Percentiles rank a stretch among this genome's conserved stretches.
phyloP scores from a whole-genome alignment of 2,113 vertebrate species.

The Neolamprologus brichardi region DNA sequence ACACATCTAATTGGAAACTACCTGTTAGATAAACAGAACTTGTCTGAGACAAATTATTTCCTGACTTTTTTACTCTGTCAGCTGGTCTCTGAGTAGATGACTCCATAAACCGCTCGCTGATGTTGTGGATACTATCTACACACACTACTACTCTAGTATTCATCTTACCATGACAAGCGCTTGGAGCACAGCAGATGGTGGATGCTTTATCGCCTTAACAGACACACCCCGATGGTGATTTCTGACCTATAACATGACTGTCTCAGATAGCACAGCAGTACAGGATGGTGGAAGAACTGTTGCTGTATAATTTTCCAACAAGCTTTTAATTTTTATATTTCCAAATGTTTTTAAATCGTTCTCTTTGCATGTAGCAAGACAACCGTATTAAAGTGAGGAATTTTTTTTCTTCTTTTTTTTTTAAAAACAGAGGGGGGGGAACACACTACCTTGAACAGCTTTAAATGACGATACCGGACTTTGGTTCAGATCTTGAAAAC shows the following conservation, averaged over 20 bases:
- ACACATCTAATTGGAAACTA: background rate
- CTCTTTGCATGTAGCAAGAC: background rate
- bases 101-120: slow-evolving; percentile 20
- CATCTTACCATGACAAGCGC: slow-evolving; percentile 35
- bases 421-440: background rate
- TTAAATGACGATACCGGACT: slow-evolving; percentile 35
- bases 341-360: background rate
- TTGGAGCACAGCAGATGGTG: slow-evolving; percentile 30
- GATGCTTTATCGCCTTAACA: slow-evolving; percentile 25
- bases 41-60: background rate
- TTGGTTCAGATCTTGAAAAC: slow-evolving; percentile 60
- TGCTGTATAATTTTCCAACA: background rate
- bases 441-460: background rate
- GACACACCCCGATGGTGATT: slow-evolving; percentile 33
- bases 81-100: slow-evolving; percentile 4
- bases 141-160: slow-evolving; percentile 13
- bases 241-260: background rate
- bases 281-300: background rate
- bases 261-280: background rate
- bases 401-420: background rate
- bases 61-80: background rate
- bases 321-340: background rate
- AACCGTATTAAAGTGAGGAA: background rate
- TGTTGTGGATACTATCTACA: slow-evolving; percentile 44
- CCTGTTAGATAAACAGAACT: background rate